Percentiles rank a stretch among this genome's conserved stretches.
These are phyloP conservation scores for Pelecanoides urinatrix DNA, from an alignment of 2,113 vertebrate genomes.

Conservation along the genomic window DNA sequence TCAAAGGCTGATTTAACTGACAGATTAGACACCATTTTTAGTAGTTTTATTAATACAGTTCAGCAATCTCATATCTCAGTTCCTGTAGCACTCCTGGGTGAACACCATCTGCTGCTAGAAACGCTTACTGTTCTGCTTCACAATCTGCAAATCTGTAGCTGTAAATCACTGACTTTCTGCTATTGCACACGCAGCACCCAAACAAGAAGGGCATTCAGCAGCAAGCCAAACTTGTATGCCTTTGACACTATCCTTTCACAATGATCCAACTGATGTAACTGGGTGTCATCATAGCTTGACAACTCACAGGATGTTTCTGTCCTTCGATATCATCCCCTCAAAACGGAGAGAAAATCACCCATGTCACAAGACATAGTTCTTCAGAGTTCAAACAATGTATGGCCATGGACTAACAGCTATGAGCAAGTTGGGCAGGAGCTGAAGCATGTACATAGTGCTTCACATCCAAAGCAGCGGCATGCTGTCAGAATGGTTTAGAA, in stretches of 20 bases:
- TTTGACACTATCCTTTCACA: neutral
- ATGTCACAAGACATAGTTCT: neutral
- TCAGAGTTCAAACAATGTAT: neutral
- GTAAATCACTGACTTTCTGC: neutral
- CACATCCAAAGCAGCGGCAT: neutral
- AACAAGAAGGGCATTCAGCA: neutral
- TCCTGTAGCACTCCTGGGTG: neutral
- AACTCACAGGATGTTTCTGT: neutral
- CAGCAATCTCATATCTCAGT: neutral
- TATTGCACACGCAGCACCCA: rapidly evolving
- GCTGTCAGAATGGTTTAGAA: neutral
- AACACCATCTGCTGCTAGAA: neutral
- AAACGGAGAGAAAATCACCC: neutral
- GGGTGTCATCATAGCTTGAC: neutral
- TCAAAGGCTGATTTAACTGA: neutral
- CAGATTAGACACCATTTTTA: neutral
- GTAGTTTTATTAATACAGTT: neutral
- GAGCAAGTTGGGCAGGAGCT: neutral
- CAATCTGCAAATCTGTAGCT: neutral
- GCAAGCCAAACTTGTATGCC: neutral
- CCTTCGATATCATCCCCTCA: neutral
- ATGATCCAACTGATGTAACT: rapidly evolving
- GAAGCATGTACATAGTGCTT: neutral
- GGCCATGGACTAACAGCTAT: neutral
- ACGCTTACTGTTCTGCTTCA: neutral